Base-by-base conservation (phyloP, 2,797 vertebrate species). In the Phylloscopus collybita region DNA sequence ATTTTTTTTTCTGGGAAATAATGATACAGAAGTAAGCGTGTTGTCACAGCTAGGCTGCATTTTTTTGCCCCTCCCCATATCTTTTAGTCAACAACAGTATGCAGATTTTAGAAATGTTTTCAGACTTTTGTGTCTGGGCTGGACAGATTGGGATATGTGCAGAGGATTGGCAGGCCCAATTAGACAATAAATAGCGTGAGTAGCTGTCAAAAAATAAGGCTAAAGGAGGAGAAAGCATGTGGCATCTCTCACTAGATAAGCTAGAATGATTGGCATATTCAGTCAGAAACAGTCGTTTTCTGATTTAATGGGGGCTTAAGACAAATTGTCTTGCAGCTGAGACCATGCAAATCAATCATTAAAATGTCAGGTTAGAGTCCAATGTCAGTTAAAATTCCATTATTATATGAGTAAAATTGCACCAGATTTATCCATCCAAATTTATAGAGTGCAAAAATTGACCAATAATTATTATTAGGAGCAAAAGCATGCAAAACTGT, bases 161-260 rank as follows among this genome's bases (percentile, higher is more conserved):
- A 12, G 32, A 91, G 84, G 69, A 82, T 16, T 96, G 96, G 92
- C 91, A 94, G 60, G 42, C 81, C 91, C 84, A 96, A 89, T 92
- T 93, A 96, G 67, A 76, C 84, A 93, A 87, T 67, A 80, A 94
- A 51, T 84, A 92, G 67, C 19, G 69, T 93, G 89, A 94, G 81
- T 87, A 95, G 79, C 94, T 96, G 96, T 96, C 95, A 95, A 87
- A 95, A 96, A 95, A 67, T 76, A 89, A 73, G 53, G 81, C 75
- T 85, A 81, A 91, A 89, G 69, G 40, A 56, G 60, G 89, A 85
- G 79, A 94, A 95, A 82, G 87, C 91, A 91, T 96, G 94, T 95
- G 95, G 95, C 84, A 94, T 87, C 92, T 85, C 85, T 94, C 86
- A 80, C 87, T 76, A 92, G 84, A 92, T 85, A 87, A 82, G 78